Evolutionary conservation across 2,113 vertebrate species (phyloP), one percentile per base, ranked within the genome.

Genomic region (Pseudorhombus dupliciocellatus): DNA sequence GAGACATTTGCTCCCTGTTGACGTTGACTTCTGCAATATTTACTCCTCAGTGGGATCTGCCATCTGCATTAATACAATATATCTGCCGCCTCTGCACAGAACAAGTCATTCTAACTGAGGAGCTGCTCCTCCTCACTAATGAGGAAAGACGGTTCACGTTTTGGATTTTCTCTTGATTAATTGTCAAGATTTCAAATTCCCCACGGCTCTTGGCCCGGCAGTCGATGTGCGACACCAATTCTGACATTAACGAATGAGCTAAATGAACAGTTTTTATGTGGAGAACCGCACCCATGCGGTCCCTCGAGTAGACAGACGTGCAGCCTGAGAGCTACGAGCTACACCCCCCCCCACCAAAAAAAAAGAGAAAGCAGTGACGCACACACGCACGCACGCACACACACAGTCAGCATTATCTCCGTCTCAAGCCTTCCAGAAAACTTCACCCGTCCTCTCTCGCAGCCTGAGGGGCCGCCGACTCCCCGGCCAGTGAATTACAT

Each of bases 401-500:
- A 48, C 67, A 56, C 24, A 67, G 55, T 79, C 76, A 75, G 73
- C 70, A 73, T 28, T 70, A 44, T 69, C 44, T 51, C 4, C 22
- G 37, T 30, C 21, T 76, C 7, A 65, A 53, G 25, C 12, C 24
- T 52, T 53, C 31, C 44, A 73, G 24, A 71, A 78, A 76, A 57
- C 34, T 18, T 70, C 51, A 70, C 85, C 60, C 58, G 52, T 60
- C 46, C 59, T 79, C n/a, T 70, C 61, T 74, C 69, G 51, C 10
- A 66, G 65, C 26, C 76, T 61, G 80, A 88, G 81, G 80, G 79
- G 71, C 57, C 4, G 12, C 52, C 61, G 30, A 37, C 3, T 22
- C 69, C 62, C 50, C 4, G 16, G 80, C 84, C 80, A 81, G 72
- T 60, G 53, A 62, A 88, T 91, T 59, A 89, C 81, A 87, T 91